phyloP scores from a whole-genome alignment of 2,888 invertebrate genomes.

The Cyaniris semiargus region DNA sequence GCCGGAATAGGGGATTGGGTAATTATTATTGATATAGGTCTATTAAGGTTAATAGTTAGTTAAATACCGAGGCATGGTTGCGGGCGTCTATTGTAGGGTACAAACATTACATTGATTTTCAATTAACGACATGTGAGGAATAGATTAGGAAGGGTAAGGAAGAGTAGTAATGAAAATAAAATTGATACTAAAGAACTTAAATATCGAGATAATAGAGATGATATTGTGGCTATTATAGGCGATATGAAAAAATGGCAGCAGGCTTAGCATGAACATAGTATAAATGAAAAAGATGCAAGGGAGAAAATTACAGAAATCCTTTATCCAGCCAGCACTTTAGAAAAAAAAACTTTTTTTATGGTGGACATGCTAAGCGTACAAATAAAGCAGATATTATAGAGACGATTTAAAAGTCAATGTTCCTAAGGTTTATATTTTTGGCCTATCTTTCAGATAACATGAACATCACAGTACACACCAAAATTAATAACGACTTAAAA shows the following conservation, averaged over 20 bases:
- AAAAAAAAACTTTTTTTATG: too few species aligned
- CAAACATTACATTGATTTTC: constrained; percentile 16
- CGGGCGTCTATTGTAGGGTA: neutral
- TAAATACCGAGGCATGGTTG: neutral
- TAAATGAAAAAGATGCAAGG: too few species aligned
- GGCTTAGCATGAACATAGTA: too few species aligned
- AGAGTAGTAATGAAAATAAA: neutral
- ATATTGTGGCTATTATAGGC: too few species aligned
- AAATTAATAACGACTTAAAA: neutral
- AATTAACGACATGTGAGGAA: neutral
- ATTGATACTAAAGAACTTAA: neutral
- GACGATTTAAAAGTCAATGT: too few species aligned
- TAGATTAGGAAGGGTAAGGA: neutral
- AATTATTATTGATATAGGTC: constrained; percentile 21
- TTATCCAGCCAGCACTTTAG: too few species aligned
- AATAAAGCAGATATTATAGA: too few species aligned
- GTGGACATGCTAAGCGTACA: too few species aligned
- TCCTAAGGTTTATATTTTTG: neutral
- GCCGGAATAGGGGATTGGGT: neutral
- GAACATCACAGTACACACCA: neutral
- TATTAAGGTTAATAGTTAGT: constrained; percentile 22
- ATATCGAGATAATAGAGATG: too few species aligned
- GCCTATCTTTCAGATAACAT: neutral
- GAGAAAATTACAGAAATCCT: too few species aligned
- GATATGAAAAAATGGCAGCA: too few species aligned